A percentile compares a stretch with the other conserved stretches of the same genome.
These are phyloP conservation scores for Bufotes viridis DNA, from an alignment of 2,797 vertebrate genomes.

Conservation along the genomic window DNA sequence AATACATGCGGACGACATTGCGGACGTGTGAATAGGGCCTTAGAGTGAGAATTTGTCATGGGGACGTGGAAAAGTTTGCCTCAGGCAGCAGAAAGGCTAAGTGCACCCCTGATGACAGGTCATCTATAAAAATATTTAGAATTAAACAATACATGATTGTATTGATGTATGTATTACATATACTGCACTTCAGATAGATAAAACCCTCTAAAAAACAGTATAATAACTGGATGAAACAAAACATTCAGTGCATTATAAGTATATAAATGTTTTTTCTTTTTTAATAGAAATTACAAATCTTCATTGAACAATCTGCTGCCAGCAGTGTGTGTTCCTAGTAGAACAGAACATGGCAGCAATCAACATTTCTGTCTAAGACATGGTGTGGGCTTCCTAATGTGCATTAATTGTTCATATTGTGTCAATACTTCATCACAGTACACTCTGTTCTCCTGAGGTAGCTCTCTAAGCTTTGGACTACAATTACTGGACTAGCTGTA, in stretches of 20 bases:
- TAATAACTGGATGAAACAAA: no score
- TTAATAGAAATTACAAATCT: not conserved
- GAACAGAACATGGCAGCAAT: conserved; percentile 53
- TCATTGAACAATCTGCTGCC: conserved; percentile 41
- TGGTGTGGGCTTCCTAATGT: conserved; percentile 53
- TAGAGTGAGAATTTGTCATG: no score
- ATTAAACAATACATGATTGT: no score
- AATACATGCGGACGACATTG: no score
- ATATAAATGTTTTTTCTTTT: not conserved
- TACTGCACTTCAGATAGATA: no score
- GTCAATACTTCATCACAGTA: conserved; percentile 25
- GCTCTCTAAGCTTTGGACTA: conserved; percentile 22
- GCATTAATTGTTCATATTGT: conserved; percentile 52
- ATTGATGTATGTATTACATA: no score
- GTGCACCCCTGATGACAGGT: no score
- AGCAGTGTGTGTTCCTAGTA: conserved; percentile 50
- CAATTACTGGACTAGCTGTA: conserved; percentile 27
- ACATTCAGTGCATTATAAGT: not conserved
- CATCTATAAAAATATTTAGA: no score
- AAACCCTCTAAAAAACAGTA: no score
- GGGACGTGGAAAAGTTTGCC: no score
- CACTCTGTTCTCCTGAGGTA: conserved; percentile 40
- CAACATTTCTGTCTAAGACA: conserved; percentile 38
- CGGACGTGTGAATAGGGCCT: no score
- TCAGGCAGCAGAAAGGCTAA: no score